phyloP scores from a whole-genome alignment of 1,140 invertebrate genomes.

The Drosophila erecta region DNA sequence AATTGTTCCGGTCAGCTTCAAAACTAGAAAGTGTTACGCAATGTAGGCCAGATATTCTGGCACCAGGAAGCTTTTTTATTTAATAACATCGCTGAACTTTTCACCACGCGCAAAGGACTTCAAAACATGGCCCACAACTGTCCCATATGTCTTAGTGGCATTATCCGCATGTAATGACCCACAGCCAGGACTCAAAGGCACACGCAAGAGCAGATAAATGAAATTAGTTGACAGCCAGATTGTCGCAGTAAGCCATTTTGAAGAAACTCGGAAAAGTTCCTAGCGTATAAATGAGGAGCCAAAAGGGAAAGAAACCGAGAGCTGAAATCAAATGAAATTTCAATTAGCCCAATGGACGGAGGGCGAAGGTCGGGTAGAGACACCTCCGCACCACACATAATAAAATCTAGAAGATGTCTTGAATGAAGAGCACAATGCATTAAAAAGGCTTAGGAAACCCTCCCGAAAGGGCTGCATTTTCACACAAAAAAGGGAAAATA shows the following conservation, averaged over 20 bases:
- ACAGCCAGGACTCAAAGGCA: too few species aligned
- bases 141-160: slow-evolving; percentile 39
- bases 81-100: too few species aligned
- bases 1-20: too few species aligned
- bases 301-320: neutral
- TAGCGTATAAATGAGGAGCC: neutral
- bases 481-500: slow-evolving; percentile 29
- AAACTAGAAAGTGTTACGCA: too few species aligned
- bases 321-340: slow-evolving; percentile 61
- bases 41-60: too few species aligned
- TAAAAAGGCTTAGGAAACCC: slow-evolving; percentile 51
- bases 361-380: slow-evolving; percentile 17
- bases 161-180: slow-evolving; percentile 49
- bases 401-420: slow-evolving; percentile 31
- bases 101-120: neutral
- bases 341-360: slow-evolving; percentile 71
- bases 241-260: slow-evolving; percentile 26
- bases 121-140: slow-evolving; percentile 11
- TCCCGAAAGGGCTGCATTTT: slow-evolving; percentile 44
- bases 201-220: slow-evolving; percentile 41
- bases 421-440: slow-evolving; percentile 50
- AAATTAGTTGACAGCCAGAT: slow-evolving; percentile 76
- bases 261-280: slow-evolving; percentile 14
- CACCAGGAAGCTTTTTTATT: too few species aligned
- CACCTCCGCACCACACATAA: slow-evolving; percentile 22